A percentile compares a stretch with the other conserved stretches of the same genome.
Conservation (phyloP, 2,888 invertebrate species). For the Bombylius major region DNA sequence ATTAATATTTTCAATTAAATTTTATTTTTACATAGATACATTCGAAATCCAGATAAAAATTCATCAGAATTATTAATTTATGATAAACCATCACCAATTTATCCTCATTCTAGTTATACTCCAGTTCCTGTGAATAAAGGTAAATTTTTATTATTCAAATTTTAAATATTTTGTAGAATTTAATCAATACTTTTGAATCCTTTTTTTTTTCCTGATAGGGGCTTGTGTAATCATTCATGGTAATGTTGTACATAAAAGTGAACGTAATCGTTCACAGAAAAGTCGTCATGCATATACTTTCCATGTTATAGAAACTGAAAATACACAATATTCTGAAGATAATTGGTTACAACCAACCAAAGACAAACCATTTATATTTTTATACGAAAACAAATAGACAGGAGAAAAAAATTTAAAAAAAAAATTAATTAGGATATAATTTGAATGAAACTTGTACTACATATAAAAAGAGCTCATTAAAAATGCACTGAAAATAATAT, state of each 20-base stretch:
- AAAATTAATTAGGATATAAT: neutral
- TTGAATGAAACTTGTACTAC: no score
- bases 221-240: slow-evolving; percentile 83
- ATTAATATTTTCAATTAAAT: neutral
- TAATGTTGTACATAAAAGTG: slow-evolving; percentile 86
- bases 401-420: neutral
- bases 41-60: slow-evolving; percentile 54
- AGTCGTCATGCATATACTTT: slow-evolving; percentile 94
- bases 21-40: slow-evolving; percentile 34
- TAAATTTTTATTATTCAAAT: slow-evolving; percentile 26
- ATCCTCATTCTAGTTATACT: slow-evolving; percentile 60
- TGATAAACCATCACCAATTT: slow-evolving; percentile 52
- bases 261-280: slow-evolving; percentile 63
- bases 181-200: neutral
- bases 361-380: slow-evolving; percentile 52
- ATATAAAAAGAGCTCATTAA: no score
- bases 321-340: slow-evolving; percentile 58
- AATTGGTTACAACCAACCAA: slow-evolving; percentile 80
- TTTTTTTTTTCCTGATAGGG: slow-evolving; percentile 41
- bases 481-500: no score
- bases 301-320: slow-evolving; percentile 72
- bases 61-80: slow-evolving; percentile 51
- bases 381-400: slow-evolving; percentile 37
- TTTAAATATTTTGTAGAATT: neutral
- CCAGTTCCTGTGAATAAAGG: slow-evolving; percentile 76